Evolutionary conservation across 2,888 invertebrate genomes (phyloP), one percentile per base, ranked within the genome.

Genomic region (Salpingus planirostris): DNA sequence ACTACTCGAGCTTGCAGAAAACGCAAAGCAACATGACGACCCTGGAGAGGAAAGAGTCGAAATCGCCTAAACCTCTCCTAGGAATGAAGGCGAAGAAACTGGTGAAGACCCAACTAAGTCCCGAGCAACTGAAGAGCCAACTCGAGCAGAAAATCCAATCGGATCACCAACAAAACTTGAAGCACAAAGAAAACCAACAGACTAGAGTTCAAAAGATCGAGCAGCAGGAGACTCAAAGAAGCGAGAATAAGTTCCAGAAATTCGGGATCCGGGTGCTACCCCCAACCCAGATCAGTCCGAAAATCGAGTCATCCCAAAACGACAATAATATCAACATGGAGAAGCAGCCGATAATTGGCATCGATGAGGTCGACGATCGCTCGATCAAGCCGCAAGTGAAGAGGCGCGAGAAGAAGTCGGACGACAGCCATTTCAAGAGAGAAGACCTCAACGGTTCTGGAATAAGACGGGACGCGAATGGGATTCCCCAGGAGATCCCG

Each of bases 401-500:
- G 38, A 74, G 68, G 57, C 46, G 73, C 2, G 60, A 59, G 32
- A 57, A 59, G 65, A 54, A 61, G 58, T 42, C 54, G 47, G 61
- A 66, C 21, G 55, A 51, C 30, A 70, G 69, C 42, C n/a, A n/a
- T n/a, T n/a, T n/a, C n/a, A n/a, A n/a, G n/a, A n/a, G n/a, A n/a
- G n/a, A n/a, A n/a, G n/a, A n/a, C n/a, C 49, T 73, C 1, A 73
- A 70, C 47, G 71, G 70, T 21, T 74, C 75, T 32, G 74, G 75
- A 18, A 75, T 77, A 13, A 73, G 69, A 54, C 55, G 76, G 46
- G 71, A 73, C 47, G 64, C 69, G 42, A 68, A 74, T 49, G 70
- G 76, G 15, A 72, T 81, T 47, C 80, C 80, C 27, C 74, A 79
- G 50, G 81, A 82, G 51, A 68, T 82, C 43, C 81, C 82, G 2